A percentile compares a stretch with the other conserved stretches of the same genome.
These are phyloP conservation scores for Tipula unca DNA, from an alignment of 2,888 invertebrate genomes.

Conservation along the genomic window DNA sequence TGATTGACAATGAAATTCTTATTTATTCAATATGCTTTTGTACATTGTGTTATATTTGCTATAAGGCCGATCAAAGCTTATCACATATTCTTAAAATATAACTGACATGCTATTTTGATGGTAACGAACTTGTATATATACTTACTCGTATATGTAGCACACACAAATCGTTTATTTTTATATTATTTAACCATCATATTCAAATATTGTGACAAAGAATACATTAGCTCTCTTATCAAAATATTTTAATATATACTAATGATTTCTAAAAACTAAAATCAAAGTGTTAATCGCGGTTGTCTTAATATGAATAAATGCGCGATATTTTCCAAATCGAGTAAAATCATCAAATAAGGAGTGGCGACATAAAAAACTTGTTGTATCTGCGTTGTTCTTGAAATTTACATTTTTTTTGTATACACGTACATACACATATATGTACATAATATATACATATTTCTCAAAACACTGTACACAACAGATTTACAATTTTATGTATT, in stretches of 20 bases:
- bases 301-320: not conserved
- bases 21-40: not conserved
- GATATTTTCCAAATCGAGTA: not conserved
- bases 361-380: slow-evolving; percentile 20
- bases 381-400: slow-evolving; percentile 10
- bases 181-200: not conserved
- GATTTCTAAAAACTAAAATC: not conserved
- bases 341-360: slow-evolving; percentile 20
- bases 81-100: not conserved
- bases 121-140: not conserved
- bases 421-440: too few species aligned
- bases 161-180: not conserved
- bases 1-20: not conserved
- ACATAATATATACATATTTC: not conserved
- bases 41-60: not conserved
- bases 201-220: not conserved
- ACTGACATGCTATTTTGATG: not conserved
- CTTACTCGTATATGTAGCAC: not conserved
- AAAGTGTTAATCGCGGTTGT: not conserved
- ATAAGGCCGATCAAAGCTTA: not conserved
- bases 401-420: not conserved
- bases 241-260: not conserved
- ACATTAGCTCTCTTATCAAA: not conserved
- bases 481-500: not conserved
- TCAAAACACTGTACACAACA: not conserved